Evolutionary conservation across 2,797 vertebrate genomes (phyloP).

Genomic region (Darevskia mixta): DNA sequence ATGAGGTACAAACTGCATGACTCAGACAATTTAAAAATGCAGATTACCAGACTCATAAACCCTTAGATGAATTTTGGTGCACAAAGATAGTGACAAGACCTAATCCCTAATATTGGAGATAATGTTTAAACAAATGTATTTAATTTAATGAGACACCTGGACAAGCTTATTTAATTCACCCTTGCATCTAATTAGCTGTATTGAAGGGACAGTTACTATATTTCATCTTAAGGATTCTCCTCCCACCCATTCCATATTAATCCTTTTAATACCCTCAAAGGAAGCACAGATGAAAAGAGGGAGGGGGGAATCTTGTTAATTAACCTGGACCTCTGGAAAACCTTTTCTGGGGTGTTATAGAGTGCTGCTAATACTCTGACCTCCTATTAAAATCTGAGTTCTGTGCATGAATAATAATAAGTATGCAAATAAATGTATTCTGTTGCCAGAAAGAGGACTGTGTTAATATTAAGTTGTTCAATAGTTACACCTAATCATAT

Average conservation of each 20-base stretch:
- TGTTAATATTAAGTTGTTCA: background rate
- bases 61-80: constrained; percentile 62
- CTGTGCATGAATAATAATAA: constrained; percentile 41
- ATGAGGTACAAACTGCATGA: constrained; percentile 24
- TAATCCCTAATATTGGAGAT: constrained; percentile 60
- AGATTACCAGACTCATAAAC: constrained; percentile 63
- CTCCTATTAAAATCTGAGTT: constrained; percentile 31
- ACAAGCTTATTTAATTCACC: constrained; percentile 60
- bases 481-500: background rate
- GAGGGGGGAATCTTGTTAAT: constrained; percentile 44
- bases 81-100: constrained; percentile 51
- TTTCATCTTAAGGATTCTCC: constrained; percentile 48
- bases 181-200: constrained; percentile 66
- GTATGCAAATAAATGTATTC: constrained; percentile 29
- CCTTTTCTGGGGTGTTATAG: constrained; percentile 21
- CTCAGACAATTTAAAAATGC: constrained; percentile 44
- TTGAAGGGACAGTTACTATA: constrained; percentile 39
- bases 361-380: background rate
- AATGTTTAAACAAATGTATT: constrained; percentile 70
- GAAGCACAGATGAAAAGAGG: constrained; percentile 36
- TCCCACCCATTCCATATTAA: constrained; percentile 40
- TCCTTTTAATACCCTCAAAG: constrained; percentile 61
- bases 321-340: constrained; percentile 55
- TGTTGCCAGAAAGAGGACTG: background rate
- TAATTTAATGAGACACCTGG: constrained; percentile 64